phyloP scores from a whole-genome alignment of 2,797 vertebrate species.

The Macropus fuliginosus region DNA sequence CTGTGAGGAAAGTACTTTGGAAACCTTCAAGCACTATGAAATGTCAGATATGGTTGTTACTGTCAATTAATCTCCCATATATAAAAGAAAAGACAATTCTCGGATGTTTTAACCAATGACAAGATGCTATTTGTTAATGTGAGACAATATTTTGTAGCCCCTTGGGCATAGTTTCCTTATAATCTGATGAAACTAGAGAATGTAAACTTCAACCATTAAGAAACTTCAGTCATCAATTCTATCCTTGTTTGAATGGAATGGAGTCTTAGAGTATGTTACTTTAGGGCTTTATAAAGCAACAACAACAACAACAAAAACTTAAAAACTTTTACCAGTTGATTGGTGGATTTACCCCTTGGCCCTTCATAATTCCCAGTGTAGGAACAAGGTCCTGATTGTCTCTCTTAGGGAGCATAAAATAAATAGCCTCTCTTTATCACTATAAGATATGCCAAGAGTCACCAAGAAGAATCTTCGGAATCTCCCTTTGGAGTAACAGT shows the following conservation, averaged over 20 bases:
- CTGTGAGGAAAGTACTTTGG: not conserved
- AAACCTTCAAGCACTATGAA: not conserved
- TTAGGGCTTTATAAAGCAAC: not conserved
- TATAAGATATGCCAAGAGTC: constrained; percentile 31
- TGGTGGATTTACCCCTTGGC: not conserved
- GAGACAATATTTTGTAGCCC: not conserved
- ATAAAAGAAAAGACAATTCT: not conserved
- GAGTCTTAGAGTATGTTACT: not conserved
- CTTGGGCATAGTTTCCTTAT: not conserved
- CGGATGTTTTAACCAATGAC: not conserved
- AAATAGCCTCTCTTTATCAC: not conserved
- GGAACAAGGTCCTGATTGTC: not conserved
- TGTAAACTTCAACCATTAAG: not conserved
- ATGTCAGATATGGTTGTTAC: not conserved
- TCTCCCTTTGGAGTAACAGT: not conserved
- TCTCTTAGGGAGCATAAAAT: constrained; percentile 22
- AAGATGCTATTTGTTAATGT: not conserved
- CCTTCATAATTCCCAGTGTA: constrained; percentile 27
- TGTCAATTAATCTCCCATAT: not conserved
- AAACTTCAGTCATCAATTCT: not conserved
- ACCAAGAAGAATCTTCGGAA: not conserved
- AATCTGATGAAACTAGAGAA: not conserved
- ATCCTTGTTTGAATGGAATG: not conserved
- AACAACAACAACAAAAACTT: not conserved
- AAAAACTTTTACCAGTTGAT: not conserved